phyloP scores from a whole-genome alignment of 2,888 invertebrate genomes.

The Torymus auratus region DNA sequence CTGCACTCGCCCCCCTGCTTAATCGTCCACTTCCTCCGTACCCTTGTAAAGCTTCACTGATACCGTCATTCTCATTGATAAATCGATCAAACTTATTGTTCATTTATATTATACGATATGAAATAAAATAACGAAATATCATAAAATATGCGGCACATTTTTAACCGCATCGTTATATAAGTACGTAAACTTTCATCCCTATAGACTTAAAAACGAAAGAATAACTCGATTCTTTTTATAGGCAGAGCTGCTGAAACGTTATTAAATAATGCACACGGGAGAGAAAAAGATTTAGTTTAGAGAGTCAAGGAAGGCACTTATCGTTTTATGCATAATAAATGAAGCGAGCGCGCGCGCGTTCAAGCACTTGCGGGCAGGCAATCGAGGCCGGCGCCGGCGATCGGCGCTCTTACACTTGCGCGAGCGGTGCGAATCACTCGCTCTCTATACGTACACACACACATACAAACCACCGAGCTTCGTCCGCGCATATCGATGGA shows the following conservation, averaged over 20 bases:
- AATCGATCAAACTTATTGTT: not conserved
- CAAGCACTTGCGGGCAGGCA: not conserved
- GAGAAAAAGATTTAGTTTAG: conserved; percentile 17
- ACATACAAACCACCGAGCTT: not conserved
- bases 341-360: not conserved
- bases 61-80: conserved; percentile 5
- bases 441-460: not conserved
- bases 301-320: conserved; percentile 20
- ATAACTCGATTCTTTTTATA: not conserved
- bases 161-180: too few species aligned
- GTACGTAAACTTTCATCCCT: too few species aligned
- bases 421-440: not conserved
- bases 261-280: conserved; percentile 11
- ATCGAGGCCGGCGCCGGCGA: not conserved
- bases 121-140: too few species aligned
- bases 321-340: conserved; percentile 13
- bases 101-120: too few species aligned
- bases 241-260: not conserved
- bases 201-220: too few species aligned
- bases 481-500: conserved; percentile 61
- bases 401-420: not conserved
- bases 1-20: not conserved
- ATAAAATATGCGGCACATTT: too few species aligned
- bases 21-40: conserved; percentile 10
- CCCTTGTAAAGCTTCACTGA: conserved; percentile 1